Percentiles rank a stretch among this genome's conserved stretches.
Evolutionary conservation across 2,113 vertebrate genomes (phyloP).

Genomic region (Tachysurus fulvidraco): DNA sequence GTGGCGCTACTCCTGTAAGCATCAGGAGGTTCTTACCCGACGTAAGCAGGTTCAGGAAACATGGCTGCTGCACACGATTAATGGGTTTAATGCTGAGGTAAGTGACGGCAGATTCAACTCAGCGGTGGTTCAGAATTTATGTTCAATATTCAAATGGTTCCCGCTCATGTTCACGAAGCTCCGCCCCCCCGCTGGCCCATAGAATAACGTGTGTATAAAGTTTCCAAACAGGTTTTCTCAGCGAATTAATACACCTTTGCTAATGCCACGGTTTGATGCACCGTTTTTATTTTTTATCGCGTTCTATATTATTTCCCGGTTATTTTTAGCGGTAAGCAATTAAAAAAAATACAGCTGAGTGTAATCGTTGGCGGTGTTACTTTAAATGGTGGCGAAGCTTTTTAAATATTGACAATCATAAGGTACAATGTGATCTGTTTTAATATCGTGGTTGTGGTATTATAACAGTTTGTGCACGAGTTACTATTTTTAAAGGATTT

Average conservation of each 20-base stretch:
- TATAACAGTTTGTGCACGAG: neutral
- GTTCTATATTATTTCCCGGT: neutral
- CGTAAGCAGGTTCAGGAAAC: constrained; percentile 84
- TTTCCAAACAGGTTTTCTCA: neutral
- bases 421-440: neutral
- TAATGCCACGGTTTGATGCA: neutral
- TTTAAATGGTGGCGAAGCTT: neutral
- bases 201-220: neutral
- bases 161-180: neutral
- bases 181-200: neutral
- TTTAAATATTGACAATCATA: neutral
- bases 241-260: neutral
- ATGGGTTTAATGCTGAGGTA: constrained; percentile 80
- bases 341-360: too few relatives aligned
- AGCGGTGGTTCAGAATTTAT: neutral
- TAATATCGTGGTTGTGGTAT: neutral
- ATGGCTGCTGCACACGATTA: constrained; percentile 83
- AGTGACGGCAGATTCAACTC: constrained; percentile 18
- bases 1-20: constrained; percentile 95
- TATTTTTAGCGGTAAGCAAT: too few relatives aligned
- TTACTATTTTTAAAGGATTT: too few relatives aligned
- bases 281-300: neutral
- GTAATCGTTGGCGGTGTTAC: neutral
- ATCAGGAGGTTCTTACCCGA: constrained; percentile 84
- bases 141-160: neutral